Conservation (phyloP, 2,888 invertebrate genomes). For the Diabrotica balteata region DNA sequence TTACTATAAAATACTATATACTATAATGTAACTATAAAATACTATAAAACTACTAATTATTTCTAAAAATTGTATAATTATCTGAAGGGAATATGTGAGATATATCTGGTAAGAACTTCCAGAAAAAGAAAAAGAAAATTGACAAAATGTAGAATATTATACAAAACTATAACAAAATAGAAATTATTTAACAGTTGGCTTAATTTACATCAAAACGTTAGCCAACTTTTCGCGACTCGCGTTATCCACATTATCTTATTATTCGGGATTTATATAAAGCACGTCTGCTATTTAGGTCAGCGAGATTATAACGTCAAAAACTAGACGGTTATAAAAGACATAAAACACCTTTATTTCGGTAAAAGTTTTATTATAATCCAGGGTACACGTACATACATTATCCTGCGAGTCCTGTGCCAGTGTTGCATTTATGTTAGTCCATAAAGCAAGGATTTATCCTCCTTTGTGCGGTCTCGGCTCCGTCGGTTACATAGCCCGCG, state of each 20-base stretch:
- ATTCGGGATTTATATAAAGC: background rate
- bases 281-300: background rate
- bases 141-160: too few species aligned
- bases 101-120: too few species aligned
- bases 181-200: too few species aligned
- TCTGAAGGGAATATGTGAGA: too few species aligned
- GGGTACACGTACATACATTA: conserved; percentile 10
- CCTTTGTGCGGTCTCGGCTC: conserved; percentile 20
- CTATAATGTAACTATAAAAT: too few species aligned
- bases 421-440: conserved; percentile 26
- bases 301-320: conserved; percentile 1
- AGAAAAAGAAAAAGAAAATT: too few species aligned
- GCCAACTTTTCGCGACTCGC: background rate
- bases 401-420: conserved; percentile 9
- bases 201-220: too few species aligned
- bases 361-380: conserved; percentile 15
- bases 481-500: conserved; percentile 15
- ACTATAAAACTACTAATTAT: too few species aligned
- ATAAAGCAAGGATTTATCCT: conserved; percentile 28
- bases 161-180: too few species aligned
- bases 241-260: background rate
- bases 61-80: too few species aligned
- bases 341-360: conserved; percentile 1
- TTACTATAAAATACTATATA: too few species aligned
- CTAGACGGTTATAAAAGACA: conserved; percentile 2